Base-by-base conservation (phyloP, 2,113 vertebrate genomes). In the Peucedramus taeniatus region DNA sequence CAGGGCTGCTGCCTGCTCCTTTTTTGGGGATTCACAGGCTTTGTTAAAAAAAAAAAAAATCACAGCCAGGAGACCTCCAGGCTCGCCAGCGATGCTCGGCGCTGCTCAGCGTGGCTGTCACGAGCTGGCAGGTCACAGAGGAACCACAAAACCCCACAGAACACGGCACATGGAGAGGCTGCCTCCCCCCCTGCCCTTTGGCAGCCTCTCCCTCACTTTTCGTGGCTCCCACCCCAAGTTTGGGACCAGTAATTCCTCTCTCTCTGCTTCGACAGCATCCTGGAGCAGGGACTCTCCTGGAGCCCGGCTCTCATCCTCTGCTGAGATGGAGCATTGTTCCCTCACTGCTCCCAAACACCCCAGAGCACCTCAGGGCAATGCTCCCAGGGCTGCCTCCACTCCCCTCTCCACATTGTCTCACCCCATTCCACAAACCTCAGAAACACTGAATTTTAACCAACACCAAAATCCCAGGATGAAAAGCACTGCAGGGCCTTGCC, bases 301-400 rank as follows among this genome's bases (percentile, higher is more conserved):
- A 20, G 31, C 47, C 4, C 54, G 49, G n/a, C 23, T 94, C 56
- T 51, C 37, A 15, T 51, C 19, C n/a, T 60, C 49, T 63, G 50
- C 45, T 0, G 0, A 1, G 4, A 11, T 4, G 33, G 42, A 78
- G 33, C 35, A 16, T 7, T 4, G 0, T 35, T 24, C 65, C 47
- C 15, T 39, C 10, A 0, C 23, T 6, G 4, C 33, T 64, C 56
- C 61, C 61, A 31, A 81, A 26, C 19, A 7, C 15, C 56, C 30
- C 4, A 1, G n/a, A 68, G 40, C 18, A 19, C 8, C 68, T 64
- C 63, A 15, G 40, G 64, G 31, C 1, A 4, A 11, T 1, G 21
- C 31, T 44, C 3, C 19, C 44, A 4, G 24, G 0, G 3, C 42
- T 69, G 17, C 39, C 64, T 47, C n/a, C 42, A 14, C 51, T 77